Evolutionary conservation across 2,797 vertebrate genomes (phyloP), one percentile per base, ranked within the genome.

Genomic region (Spondyliosoma cantharus): DNA sequence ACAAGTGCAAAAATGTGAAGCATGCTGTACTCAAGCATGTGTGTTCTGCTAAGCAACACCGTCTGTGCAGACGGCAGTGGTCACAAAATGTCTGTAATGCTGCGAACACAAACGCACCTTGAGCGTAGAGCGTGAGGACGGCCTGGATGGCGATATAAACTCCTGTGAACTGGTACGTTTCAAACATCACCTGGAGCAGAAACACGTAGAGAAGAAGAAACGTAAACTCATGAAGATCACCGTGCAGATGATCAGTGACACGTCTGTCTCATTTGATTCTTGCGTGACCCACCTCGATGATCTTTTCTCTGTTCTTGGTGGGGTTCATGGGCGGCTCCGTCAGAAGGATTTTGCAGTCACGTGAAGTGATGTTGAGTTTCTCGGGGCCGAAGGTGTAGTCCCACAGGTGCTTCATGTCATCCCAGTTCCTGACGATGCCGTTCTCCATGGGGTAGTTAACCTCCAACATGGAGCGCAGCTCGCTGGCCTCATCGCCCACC

Each of bases 371-470:
- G 81, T 92, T 78, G 53, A 95, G 93, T 11, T 94, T 91, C 62
- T 92, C 85, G 0, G 92, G 91, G 58, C 94, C 93, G 3, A 95
- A 95, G 46, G 94, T 95, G 86, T 95, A 91, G 75, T 95, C 93
- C 94, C 94, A 95, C 66, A 95, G 82, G 79, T 94, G 90, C 42
- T 91, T 85, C 94, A 95, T 95, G 85, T 95, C 94, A 0, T 95
- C 94, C 94, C 94, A 95, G 86, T 80, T 90, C 69, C 94, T 90
- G 20, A 95, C 94, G 5, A 95, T 94, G 19, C 94, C 94, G 0
- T 95, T 95, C 56, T 94, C 94, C 94, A 95, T 95, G 27, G 94
- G 94, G 60, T 95, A 94, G 60, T 93, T 91, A 64, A 94, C 88
- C 85, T 95, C 94, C 88, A 95, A 81, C 91, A 95, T 87, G 45